Base-by-base conservation (phyloP, 2,888 invertebrate genomes). In the Lasioglossum lativentre region DNA sequence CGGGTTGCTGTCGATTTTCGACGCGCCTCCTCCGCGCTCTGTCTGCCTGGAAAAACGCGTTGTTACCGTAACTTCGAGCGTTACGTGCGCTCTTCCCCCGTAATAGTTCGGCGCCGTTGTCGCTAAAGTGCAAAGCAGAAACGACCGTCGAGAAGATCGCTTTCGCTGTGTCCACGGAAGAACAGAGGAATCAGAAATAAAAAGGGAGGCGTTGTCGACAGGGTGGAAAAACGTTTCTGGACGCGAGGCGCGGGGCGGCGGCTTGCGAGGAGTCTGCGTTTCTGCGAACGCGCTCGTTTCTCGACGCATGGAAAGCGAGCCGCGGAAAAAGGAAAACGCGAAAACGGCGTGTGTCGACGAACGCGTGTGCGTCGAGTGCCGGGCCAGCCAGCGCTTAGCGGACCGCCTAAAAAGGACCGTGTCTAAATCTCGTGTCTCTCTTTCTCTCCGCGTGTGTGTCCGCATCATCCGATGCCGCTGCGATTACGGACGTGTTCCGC, bases 231-330 rank as follows among this genome's bases (percentile, higher is more conserved):
- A 19, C 52, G 5, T 52, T 52, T 23, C 19, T 2, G 12, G 52
- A 52, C 52, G 6, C 52, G 4, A 52, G 8, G 2, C 12, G n/a
- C n/a, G n/a, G n/a, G n/a, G n/a, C n/a, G n/a, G n/a, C n/a, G n/a
- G n/a, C n/a, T n/a, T 12, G 12, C 42, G 52, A 30, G 5, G 59
- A 56, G 30, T 56, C 52, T 40, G 80, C 66, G 75, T 75, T 74
- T 74, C 70, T 52, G 77, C 42, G 27, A 34, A 38, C 73, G 82
- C 74, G 76, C 80, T 75, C 80, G 83, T 76, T 83, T 66, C 56
- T 38, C 73, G 76, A 83, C 56, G 73, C 76, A 59, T 76, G 80
- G 56, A 76, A 76, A 70, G 42, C 76, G 72, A 68, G 45, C 34
- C 70, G 59, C 40, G 66, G 23, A 19, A 66, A 34, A 30, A 8